phyloP scores from a whole-genome alignment of 2,888 invertebrate species.

The Liodrosophila aerea region DNA sequence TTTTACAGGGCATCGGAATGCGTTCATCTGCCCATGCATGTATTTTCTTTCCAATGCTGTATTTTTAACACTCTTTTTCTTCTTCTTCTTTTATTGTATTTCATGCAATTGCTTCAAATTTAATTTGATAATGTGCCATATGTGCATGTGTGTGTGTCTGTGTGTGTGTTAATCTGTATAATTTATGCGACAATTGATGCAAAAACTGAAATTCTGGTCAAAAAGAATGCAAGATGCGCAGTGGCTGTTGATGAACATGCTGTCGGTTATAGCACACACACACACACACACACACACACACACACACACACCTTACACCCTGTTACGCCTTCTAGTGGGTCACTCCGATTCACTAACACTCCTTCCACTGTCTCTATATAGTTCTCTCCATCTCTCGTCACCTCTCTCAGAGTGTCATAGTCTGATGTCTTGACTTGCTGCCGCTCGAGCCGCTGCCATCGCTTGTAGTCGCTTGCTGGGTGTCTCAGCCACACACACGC shows the following conservation, averaged over 20 bases:
- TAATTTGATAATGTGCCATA: conserved; percentile 44
- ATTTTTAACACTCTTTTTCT: too few species aligned
- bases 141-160: conserved; percentile 13
- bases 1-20: too few species aligned
- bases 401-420: too few species aligned
- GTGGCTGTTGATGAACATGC: conserved; percentile 20
- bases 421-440: too few species aligned
- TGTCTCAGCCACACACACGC: neutral
- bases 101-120: conserved; percentile 31
- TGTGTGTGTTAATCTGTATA: conserved; percentile 65
- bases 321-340: neutral
- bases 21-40: too few species aligned
- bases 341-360: neutral
- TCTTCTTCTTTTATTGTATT: too few species aligned
- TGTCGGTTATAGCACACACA: neutral
- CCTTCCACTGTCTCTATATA: too few species aligned
- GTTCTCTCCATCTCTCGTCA: too few species aligned
- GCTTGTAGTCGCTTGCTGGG: neutral
- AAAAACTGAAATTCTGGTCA: conserved; percentile 60
- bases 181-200: conserved; percentile 75
- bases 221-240: conserved; percentile 49
- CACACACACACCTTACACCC: too few species aligned
- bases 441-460: too few species aligned
- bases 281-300: too few species aligned
- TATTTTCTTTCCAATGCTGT: too few species aligned